Conservation (phyloP, 53 echinoderm and acorn worm species). For the Pentamera pediparva region DNA sequence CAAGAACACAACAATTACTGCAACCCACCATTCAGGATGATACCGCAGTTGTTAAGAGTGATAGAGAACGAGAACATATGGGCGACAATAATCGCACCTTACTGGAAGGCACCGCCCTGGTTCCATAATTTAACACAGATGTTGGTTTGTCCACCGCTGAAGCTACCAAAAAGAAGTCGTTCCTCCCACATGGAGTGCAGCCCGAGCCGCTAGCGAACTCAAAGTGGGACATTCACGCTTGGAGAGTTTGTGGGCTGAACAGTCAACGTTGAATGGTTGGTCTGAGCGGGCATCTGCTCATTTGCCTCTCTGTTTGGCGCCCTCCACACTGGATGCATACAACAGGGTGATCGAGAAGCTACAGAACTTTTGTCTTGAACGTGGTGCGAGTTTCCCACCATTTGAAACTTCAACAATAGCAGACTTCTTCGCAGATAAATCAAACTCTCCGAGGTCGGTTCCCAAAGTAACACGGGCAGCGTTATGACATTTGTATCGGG, state of each 20-base stretch:
- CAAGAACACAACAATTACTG: neutral
- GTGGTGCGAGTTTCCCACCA: neutral
- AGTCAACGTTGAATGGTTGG: conserved; percentile 39
- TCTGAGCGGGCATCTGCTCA: conserved; percentile 21
- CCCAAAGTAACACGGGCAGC: conserved; percentile 1
- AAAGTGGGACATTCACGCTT: conserved; percentile 33
- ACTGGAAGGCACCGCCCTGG: conserved; percentile 51
- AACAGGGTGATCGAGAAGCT: neutral
- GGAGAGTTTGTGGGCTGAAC: conserved; percentile 44
- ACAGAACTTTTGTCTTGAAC: neutral
- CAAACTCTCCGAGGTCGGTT: neutral
- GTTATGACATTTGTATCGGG: conserved; percentile 2
- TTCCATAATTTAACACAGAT: conserved; percentile 15
- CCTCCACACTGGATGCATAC: conserved; percentile 15
- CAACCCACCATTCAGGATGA: neutral
- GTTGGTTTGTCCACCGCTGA: conserved; percentile 20
- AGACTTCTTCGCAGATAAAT: neutral
- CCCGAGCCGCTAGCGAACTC: conserved; percentile 38
- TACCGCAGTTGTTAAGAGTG: conserved; percentile 7
- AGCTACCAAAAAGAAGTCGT: conserved; percentile 16
- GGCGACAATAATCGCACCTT: conserved; percentile 47
- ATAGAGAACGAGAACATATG: conserved; percentile 6
- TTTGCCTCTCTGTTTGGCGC: conserved; percentile 9
- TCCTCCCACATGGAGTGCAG: neutral
- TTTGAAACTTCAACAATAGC: neutral